A percentile compares a stretch with the other conserved stretches of the same genome.
Conservation (phyloP, 2,797 vertebrate genomes). For the Enteromius unitaeniatus region DNA sequence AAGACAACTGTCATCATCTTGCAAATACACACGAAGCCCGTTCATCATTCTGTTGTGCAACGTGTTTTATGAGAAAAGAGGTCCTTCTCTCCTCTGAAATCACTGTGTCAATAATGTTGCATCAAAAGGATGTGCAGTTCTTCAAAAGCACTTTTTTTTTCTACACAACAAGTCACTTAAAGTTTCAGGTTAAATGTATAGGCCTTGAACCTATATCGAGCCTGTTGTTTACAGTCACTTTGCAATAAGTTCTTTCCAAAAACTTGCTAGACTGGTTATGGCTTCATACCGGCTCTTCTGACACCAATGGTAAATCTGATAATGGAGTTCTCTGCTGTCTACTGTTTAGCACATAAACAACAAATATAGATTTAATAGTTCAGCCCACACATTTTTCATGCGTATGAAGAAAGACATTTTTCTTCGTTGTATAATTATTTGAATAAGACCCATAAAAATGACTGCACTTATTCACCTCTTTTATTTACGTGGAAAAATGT, state of each 20-base stretch:
- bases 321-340: not conserved
- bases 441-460: not conserved
- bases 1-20: not conserved
- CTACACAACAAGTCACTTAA: not conserved
- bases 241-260: not conserved
- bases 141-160: not conserved
- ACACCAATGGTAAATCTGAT: not conserved
- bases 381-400: not conserved
- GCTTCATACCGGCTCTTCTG: not conserved
- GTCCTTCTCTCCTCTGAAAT: not conserved
- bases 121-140: not conserved
- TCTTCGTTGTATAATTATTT: not conserved
- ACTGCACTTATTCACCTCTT: not conserved
- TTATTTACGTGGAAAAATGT: not conserved
- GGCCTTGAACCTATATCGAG: not conserved
- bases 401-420: not conserved
- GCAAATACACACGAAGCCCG: not conserved
- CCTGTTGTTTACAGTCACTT: not conserved
- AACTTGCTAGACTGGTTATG: not conserved
- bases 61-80: slow-evolving; percentile 10
- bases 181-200: not conserved
- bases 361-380: not conserved
- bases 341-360: not conserved
- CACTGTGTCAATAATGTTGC: not conserved
- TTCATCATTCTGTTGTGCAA: not conserved